These are phyloP conservation scores for Diloba caeruleocephala DNA, from an alignment of 2,888 invertebrate species.

Conservation along the genomic window DNA sequence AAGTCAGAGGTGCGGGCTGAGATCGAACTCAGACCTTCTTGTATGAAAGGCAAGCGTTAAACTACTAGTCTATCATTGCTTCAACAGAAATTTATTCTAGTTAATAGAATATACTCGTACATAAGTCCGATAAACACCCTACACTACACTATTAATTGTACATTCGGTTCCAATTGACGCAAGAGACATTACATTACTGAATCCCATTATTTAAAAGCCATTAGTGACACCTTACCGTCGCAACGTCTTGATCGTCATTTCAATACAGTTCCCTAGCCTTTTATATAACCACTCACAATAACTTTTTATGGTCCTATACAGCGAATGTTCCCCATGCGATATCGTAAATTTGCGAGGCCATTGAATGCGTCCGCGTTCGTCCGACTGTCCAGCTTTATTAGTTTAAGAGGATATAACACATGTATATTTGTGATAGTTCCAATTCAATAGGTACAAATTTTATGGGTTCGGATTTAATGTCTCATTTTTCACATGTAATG, in stretches of 20 bases:
- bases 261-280: slow-evolving; percentile 54
- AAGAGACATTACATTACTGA: slow-evolving; percentile 33
- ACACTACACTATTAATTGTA: slow-evolving; percentile 16
- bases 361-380: slow-evolving; percentile 61
- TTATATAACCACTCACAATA: slow-evolving; percentile 56
- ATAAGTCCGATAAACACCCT: neutral
- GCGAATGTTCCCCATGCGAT: slow-evolving; percentile 56
- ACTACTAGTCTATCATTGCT: too few relatives aligned
- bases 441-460: slow-evolving; percentile 61
- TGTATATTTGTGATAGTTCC: slow-evolving; percentile 56
- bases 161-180: slow-evolving; percentile 7
- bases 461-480: slow-evolving; percentile 47
- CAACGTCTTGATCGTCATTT: slow-evolving; percentile 59
- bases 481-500: slow-evolving; percentile 40
- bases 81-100: neutral
- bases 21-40: too few relatives aligned
- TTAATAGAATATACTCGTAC: neutral
- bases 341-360: slow-evolving; percentile 65
- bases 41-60: too few relatives aligned
- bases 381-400: slow-evolving; percentile 59
- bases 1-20: too few relatives aligned
- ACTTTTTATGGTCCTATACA: slow-evolving; percentile 64
- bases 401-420: slow-evolving; percentile 56
- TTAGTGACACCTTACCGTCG: slow-evolving; percentile 45
- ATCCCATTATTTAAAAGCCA: slow-evolving; percentile 31